phyloP scores from a whole-genome alignment of 2,797 vertebrate genomes.

The Iguana delicatissima region DNA sequence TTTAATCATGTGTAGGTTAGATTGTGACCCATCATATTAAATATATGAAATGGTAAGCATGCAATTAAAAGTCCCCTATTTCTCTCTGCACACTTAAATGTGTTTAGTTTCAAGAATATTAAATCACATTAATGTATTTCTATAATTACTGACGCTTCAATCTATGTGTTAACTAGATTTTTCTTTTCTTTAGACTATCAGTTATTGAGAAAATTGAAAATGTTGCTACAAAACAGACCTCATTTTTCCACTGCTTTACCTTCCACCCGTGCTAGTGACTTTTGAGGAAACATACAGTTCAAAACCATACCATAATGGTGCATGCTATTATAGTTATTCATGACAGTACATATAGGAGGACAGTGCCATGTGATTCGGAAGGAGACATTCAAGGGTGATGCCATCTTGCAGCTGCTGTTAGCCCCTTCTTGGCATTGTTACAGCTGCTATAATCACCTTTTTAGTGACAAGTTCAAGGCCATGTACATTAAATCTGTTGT shows the following conservation, averaged over 20 bases:
- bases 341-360: neutral
- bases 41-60: neutral
- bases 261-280: neutral
- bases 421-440: neutral
- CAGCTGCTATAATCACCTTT: neutral
- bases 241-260: neutral
- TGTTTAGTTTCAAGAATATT: neutral
- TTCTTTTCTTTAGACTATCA: neutral
- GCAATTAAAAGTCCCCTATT: neutral
- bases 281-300: neutral
- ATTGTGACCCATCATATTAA: neutral
- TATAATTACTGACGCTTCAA: neutral
- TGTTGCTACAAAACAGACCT: neutral
- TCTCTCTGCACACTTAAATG: neutral
- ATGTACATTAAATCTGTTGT: neutral
- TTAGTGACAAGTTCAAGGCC: neutral
- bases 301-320: neutral
- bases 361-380: neutral
- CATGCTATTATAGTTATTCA: no score
- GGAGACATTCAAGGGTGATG: neutral
- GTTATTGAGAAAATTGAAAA: neutral
- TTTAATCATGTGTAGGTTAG: neutral
- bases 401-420: neutral
- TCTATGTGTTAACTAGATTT: neutral
- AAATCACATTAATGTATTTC: neutral